Base-by-base conservation (phyloP, 2,888 invertebrate species). In the Noctua pronuba region DNA sequence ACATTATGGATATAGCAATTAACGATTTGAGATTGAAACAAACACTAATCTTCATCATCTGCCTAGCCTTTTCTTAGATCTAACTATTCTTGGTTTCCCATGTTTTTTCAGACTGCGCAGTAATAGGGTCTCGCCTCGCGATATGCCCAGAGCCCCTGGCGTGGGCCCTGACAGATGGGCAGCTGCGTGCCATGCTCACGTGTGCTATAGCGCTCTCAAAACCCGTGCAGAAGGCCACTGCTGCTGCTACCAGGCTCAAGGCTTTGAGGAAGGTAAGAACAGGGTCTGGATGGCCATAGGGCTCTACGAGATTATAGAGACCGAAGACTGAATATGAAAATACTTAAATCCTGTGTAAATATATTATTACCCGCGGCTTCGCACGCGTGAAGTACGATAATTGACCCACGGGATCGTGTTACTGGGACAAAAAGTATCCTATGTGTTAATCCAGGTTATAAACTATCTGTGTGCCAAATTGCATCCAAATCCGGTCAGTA, bases 81-180 rank as follows among this genome's bases (percentile, higher is more conserved):
- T 31, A 18, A 60, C 8, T 58, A 18, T 60, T 18, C 28, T 60
- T 8, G 28, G 18, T 60, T 28, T 31, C 1, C 10, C 31, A 35
- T 62, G 4, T 18, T 8, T 24, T 64, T 65, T 24, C 95, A 99
- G 99, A 99, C 95, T 99, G 99, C 93, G 98, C 98, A 85, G 98
- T 99, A 75, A 97, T 99, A 92, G 99, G 99, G 2, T 99, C 99
- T 44, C 97, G 99, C 74, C 97, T 99, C 84, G 98, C 99, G 77
- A 97, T 99, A 74, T 98, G 99, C 88, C 97, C 99, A 86, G 99
- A 99, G 95, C 99, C 99, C 92, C 97, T 99, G 69, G 97, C 99
- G 49, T 99, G 99, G 99, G 99, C 99, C 64, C 95, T 99, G 80
- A 99, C 99, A 0, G 99, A 99, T 95, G 99, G 99, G 0, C 99